Evolutionary conservation across 2,113 vertebrate species (phyloP), one percentile per base, ranked within the genome.

Genomic region (Neodon shergylaensis): DNA sequence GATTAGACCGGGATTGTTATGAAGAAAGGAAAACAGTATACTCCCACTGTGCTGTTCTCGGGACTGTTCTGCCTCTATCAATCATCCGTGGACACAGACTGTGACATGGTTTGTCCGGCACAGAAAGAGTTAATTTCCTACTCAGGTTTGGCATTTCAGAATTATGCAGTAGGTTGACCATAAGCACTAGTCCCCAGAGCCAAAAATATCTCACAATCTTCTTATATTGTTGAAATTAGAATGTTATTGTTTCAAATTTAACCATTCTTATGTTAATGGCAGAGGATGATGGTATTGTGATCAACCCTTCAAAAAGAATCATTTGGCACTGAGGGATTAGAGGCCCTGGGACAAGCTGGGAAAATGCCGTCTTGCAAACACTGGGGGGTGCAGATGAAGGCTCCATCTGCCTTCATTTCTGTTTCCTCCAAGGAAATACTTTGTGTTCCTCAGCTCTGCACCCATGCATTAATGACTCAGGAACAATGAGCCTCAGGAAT

Each of bases 221-320:
- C 86, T 95, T 87, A 87, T n/a, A 91, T 93, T 88, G 90, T 93
- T 94, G 82, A 95, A 95, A 96, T 96, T 94, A 95, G 74, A 94
- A 94, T 94, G 86, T 33, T 78, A 94, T 96, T 96, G 82, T 97
- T 95, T 97, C 77, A 89, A 91, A 73, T 88, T 91, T 94, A 96
- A 47, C 66, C 65, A 95, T 92, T 97, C 81, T 95, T 97, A 95
- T 92, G 92, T 92, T 97, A 97, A 95, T 96, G 31, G 47, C 10
- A 89, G 86, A 94, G 44, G 49, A 92, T 79, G n/a, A 44, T 92
- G 82, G 13, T 91, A 93, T 90, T 96, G 54, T 94, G 86, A 95
- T 76, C 70, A 86, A 31, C 70, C 95, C 68, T 93, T 90, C 54
- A 79, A 54, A 89, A 77, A 95, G 79, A 94, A 94, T 68, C 8